Base-by-base conservation (phyloP, 2,888 invertebrate species). In the Platypus cylindrus region DNA sequence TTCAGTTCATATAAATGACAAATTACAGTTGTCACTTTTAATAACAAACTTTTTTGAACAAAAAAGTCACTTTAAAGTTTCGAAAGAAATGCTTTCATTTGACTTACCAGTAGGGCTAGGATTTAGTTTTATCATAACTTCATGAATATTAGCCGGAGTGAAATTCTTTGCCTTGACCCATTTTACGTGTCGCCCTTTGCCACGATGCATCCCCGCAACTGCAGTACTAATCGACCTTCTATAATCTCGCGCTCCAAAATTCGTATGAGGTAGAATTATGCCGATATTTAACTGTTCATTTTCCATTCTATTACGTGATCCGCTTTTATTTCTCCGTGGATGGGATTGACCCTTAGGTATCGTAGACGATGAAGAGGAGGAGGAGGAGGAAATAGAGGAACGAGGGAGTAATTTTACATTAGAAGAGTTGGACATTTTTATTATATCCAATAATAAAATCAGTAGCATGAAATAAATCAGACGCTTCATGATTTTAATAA, bases 71-170 rank as follows among this genome's bases (percentile, higher is more conserved):
- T 4, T 24, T 24, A 5, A 3, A 3, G 12, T 11, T 5, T 4
- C 24, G 20, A 9, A 9, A 20, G 9, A n/a, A 24, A 3, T 11
- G 24, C 24, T 24, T 5, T 7, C 20, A 20, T n/a, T 13, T 11
- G 5, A 33, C 37, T 51, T 45, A 80, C 79, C 79, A 68, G 77
- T 79, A 37, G 80, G 80, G 61, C 77, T 78, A 17, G 80, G 80
- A 41, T 77, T 78, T 38, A 80, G 63, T 39, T 71, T 71, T 72
- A 80, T 75, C 68, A 76, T 71, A 37, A 70, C 70, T 48, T 68
- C 68, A 49, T 70, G 71, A 37, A 79, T 72, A 51, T 78, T 73
- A 36, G 67, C 63, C 37, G 68, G 67, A 32, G 68, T 68, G 52
- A 80, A 77, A 43, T 67, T 65, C 54, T 73, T 75, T 50, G 70